phyloP scores from a whole-genome alignment of 2,797 vertebrate genomes.

The Artibeus lituratus region DNA sequence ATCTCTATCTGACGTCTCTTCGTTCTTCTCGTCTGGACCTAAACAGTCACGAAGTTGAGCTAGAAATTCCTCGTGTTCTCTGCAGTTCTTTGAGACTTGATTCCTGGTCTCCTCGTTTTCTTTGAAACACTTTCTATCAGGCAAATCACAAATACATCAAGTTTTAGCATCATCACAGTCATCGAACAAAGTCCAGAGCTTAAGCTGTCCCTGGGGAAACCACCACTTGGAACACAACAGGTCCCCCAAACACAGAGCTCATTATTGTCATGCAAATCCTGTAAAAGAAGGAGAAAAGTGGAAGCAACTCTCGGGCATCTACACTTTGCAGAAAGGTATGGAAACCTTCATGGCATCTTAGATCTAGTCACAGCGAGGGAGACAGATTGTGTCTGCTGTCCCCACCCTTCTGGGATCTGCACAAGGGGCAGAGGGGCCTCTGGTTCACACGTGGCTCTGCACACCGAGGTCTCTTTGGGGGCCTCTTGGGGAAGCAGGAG shows the following conservation, averaged over 20 bases:
- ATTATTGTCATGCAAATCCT: background rate
- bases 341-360: background rate
- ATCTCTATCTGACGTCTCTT: conserved; percentile 78
- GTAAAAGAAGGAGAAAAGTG: background rate
- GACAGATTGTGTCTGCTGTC: background rate
- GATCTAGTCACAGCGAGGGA: background rate
- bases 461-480: background rate
- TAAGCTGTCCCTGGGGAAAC: background rate
- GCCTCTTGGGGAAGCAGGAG: background rate
- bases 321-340: background rate
- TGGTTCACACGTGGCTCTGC: background rate
- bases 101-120: conserved; percentile 80
- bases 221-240: background rate
- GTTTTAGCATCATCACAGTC: conserved; percentile 26
- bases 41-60: conserved; percentile 78
- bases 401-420: background rate
- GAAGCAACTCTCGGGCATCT: background rate
- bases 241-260: background rate
- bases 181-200: background rate
- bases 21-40: conserved; percentile 72
- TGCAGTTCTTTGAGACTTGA: conserved; percentile 72
- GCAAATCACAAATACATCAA: conserved; percentile 42
- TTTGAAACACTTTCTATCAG: conserved; percentile 76
- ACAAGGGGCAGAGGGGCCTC: background rate
- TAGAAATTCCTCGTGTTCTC: conserved; percentile 80